Percentiles rank a stretch among this genome's conserved stretches.
Conservation (phyloP, 2,888 invertebrate species). For the Lysandra coridon region DNA sequence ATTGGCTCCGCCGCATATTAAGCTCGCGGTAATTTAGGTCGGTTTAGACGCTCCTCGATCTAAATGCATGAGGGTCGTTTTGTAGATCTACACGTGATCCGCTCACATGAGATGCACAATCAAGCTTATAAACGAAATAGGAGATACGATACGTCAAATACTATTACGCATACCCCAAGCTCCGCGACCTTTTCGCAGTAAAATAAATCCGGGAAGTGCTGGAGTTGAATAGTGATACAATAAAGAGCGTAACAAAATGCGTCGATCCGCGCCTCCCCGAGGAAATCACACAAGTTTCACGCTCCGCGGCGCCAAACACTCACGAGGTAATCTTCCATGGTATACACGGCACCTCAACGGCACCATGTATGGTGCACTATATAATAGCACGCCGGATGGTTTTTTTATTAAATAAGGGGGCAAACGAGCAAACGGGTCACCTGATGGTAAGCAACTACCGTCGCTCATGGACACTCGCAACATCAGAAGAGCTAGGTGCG, state of each 20-base stretch:
- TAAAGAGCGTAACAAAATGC: constrained; percentile 5
- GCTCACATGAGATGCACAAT: not conserved
- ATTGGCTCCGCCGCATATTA: not conserved
- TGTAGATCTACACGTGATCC: not conserved
- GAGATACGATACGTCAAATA: not conserved
- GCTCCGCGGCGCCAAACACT: not conserved
- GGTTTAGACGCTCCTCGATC: not conserved
- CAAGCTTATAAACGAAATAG: not conserved
- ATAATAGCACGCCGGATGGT: not conserved
- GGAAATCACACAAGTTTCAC: not conserved
- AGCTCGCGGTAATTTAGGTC: not conserved
- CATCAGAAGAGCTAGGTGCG: no score
- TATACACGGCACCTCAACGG: not conserved
- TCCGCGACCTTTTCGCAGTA: not conserved
- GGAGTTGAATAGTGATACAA: not conserved
- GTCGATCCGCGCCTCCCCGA: not conserved
- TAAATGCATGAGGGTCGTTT: not conserved
- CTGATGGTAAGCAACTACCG: no score
- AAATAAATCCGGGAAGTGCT: not conserved
- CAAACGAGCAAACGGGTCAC: no score
- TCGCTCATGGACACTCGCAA: no score
- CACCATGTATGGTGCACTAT: not conserved
- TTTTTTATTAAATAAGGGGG: no score
- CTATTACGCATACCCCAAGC: not conserved
- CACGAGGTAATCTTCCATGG: not conserved